These are phyloP conservation scores for Halesus radiatus DNA, from an alignment of 1,140 invertebrate species.

Conservation along the genomic window DNA sequence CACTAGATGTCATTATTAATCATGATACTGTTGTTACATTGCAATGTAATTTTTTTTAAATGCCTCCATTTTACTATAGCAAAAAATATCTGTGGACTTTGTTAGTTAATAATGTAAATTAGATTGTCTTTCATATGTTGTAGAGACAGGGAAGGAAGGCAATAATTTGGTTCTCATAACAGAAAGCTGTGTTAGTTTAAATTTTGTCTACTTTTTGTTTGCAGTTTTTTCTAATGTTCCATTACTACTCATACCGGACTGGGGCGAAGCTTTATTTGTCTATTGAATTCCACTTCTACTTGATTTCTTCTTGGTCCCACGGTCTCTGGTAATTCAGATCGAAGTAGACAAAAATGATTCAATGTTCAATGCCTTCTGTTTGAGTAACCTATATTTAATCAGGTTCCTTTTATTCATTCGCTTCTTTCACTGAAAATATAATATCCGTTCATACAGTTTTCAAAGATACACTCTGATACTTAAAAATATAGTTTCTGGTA, in stretches of 20 bases:
- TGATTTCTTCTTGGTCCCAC: neutral
- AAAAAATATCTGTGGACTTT: conserved; percentile 8
- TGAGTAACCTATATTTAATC: too few relatives aligned
- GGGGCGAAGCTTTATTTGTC: too few relatives aligned
- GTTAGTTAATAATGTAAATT: neutral
- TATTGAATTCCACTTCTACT: neutral
- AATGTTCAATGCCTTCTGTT: too few relatives aligned
- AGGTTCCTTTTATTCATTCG: too few relatives aligned
- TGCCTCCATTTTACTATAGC: neutral
- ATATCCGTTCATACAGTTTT: neutral
- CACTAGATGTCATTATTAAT: too few relatives aligned
- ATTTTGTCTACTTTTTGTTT: too few relatives aligned
- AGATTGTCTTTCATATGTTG: conserved; percentile 26
- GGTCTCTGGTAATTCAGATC: neutral
- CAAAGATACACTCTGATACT: conserved; percentile 13
- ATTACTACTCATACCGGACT: too few relatives aligned
- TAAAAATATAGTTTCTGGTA: conserved; percentile 35
- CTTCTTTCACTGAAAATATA: neutral
- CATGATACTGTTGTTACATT: too few relatives aligned
- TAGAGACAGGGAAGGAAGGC: neutral
- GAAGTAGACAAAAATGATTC: neutral
- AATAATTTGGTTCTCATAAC: neutral
- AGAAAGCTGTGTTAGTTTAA: neutral
- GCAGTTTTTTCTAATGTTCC: too few relatives aligned
- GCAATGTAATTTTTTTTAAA: too few relatives aligned